Evolutionary conservation across 2,113 vertebrate genomes (phyloP), one percentile per base, ranked within the genome.

Genomic region (Struthio camelus): DNA sequence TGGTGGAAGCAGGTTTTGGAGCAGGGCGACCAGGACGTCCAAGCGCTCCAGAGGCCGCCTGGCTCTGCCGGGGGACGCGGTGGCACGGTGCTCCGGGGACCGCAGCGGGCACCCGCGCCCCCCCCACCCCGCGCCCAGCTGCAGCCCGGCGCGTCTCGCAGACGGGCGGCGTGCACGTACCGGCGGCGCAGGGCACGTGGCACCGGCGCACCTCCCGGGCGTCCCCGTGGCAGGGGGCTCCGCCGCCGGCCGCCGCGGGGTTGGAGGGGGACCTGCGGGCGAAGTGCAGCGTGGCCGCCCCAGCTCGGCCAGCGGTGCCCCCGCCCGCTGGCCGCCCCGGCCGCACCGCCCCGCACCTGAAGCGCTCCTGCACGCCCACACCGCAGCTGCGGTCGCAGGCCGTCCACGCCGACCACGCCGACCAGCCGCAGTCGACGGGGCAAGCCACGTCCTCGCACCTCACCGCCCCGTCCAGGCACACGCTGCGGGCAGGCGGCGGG

Each of bases 361-460:
- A 99, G 54, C 99, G 98, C 46, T 98, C 98, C 93, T 98, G 98
- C 25, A 98, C 71, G 27, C 99, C 98, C 2, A 94, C 73, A 30
- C 99, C 98, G 73, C 99, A 99, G 73, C 96, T 97, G 23, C 93
- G 98, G 80, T 98, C 98, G 62, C 99, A 99, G 4, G 97, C 98
- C 4, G 98, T 98, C 99, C 99, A 99, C 2, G 98, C 98, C 0
- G 99, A 98, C 99, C 99, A 99, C 30, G 98, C 95, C 2, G 99
- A 99, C 99, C 99, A 99, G 53, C 97, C 96, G n/a, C 99, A 99
- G 91, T 78, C n/a, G 5, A 80, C 51, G 3, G 96, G 93, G 58
- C 99, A 99, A 69, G 50, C 85, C 40, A 95, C 96, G 1, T 93
- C 88, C 79, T 98, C 95, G n/a, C 99, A 99, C 14, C 72, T 94